Evolutionary conservation across 2,113 vertebrate species (phyloP), one percentile per base, ranked within the genome.

Genomic region (Phalacrocorax pelagicus): DNA sequence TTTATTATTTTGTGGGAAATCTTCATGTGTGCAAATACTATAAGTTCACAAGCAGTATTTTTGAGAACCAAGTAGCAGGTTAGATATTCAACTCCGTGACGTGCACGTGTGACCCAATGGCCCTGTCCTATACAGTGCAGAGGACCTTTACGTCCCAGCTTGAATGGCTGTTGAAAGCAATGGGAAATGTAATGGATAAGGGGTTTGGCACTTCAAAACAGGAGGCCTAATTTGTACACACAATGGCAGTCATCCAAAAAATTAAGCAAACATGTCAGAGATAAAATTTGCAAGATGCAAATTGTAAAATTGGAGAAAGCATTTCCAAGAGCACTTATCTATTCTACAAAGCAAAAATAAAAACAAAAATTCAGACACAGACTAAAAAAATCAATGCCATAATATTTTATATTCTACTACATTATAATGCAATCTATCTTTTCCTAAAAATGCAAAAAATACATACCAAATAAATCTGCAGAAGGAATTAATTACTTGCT

Each of bases 151-250:
- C 9, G 11, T 38, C 69, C 66, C 61, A 71, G 46, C 65, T 30
- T 65, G 40, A 84, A 91, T 55, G 66, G 30, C 1, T 87, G 73
- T 55, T 94, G 92, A 97, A 92, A 95, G 81, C 70, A 81, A 36
- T 73, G 61, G 91, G 91, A 93, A 92, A 92, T 85, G 72, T 81
- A 78, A 61, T 54, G 91, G 82, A 75, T 81, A 92, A 97, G 74
- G 78, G 70, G 52, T 61, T 90, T 81, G 59, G 73, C 70, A 54
- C 89, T 89, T 81, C 40, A 86, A 78, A 96, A 78, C 65, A 79
- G 40, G 69, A 11, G 2, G 72, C 61, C 52, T 81, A 42, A 57
- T 82, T 85, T 55, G 62, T 92, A 61, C 72, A 34, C 34, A 69
- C 40, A 65, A 9, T 84, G 92, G 88, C 92, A 92, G 36, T 10